phyloP scores from a whole-genome alignment of 2,797 vertebrate species.

The Saguinus oedipus region DNA sequence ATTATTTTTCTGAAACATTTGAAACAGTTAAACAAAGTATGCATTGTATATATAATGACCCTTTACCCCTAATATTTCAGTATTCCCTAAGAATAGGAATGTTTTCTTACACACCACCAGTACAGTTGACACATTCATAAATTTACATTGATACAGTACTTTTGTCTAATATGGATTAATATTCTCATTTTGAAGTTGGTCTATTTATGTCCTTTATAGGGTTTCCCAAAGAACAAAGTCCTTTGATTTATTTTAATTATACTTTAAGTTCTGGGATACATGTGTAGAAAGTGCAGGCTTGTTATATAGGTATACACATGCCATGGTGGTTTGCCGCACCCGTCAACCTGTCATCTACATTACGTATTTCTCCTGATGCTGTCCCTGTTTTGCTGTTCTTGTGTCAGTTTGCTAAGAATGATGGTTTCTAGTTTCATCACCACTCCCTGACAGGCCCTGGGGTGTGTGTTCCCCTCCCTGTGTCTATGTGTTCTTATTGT shows the following conservation, averaged over 20 bases:
- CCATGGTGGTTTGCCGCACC: too few relatives aligned
- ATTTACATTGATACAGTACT: not conserved
- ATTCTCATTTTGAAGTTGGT: not conserved
- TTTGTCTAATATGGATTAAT: not conserved
- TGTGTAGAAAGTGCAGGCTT: too few relatives aligned
- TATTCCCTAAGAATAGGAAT: not conserved
- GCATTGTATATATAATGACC: not conserved
- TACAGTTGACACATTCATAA: not conserved
- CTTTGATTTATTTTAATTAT: not conserved
- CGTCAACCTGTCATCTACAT: too few relatives aligned
- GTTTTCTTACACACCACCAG: not conserved
- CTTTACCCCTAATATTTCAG: not conserved
- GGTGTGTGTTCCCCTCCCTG: too few relatives aligned
- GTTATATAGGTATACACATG: too few relatives aligned
- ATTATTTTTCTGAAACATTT: not conserved
- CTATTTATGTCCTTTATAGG: not conserved
- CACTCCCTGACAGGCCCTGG: too few relatives aligned
- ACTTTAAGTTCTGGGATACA: too few relatives aligned
- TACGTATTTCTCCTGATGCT: too few relatives aligned
- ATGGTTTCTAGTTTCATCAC: too few relatives aligned
- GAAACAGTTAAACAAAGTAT: not conserved
- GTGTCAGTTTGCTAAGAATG: too few relatives aligned
- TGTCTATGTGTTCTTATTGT: too few relatives aligned
- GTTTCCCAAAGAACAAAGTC: conserved; percentile 9
- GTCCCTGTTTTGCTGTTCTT: too few relatives aligned